These are phyloP conservation scores for Astreopora myriophthalma DNA, from an alignment of 64 coral and sea anemone genomes.

Conservation along the genomic window DNA sequence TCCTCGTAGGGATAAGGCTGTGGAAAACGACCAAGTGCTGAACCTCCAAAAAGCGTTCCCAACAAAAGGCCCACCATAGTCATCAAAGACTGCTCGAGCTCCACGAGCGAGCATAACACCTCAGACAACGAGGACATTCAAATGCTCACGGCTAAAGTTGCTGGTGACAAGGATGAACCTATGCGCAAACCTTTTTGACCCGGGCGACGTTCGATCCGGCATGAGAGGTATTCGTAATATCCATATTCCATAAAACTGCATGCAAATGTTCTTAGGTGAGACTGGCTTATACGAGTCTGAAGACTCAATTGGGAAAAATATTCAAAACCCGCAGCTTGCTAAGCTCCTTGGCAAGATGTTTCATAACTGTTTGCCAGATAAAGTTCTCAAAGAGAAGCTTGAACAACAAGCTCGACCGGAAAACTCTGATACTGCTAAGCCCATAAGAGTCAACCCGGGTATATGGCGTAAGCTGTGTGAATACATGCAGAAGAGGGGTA, in stretches of 20 bases:
- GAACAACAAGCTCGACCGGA: slow-evolving; percentile 27
- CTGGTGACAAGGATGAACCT: background rate
- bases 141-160: background rate
- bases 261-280: background rate
- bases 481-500: background rate
- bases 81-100: background rate
- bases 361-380: background rate
- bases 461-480: slow-evolving; percentile 57
- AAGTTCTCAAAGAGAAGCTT: slow-evolving; percentile 53
- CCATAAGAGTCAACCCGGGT: slow-evolving; percentile 37
- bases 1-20: too few relatives aligned
- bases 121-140: background rate
- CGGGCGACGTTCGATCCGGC: too few relatives aligned
- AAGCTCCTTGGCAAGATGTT: slow-evolving; percentile 50
- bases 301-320: background rate
- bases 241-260: too few relatives aligned
- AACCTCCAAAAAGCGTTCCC: background rate
- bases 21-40: too few relatives aligned
- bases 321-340: slow-evolving; percentile 21
- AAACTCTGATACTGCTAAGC: slow-evolving; percentile 4
- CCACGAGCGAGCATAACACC: background rate
- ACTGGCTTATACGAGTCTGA: background rate
- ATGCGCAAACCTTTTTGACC: too few relatives aligned
- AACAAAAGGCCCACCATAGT: background rate
- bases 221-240: too few relatives aligned